phyloP scores from a whole-genome alignment of 2,888 invertebrate genomes.

The Macrosoma leucophasiata region DNA sequence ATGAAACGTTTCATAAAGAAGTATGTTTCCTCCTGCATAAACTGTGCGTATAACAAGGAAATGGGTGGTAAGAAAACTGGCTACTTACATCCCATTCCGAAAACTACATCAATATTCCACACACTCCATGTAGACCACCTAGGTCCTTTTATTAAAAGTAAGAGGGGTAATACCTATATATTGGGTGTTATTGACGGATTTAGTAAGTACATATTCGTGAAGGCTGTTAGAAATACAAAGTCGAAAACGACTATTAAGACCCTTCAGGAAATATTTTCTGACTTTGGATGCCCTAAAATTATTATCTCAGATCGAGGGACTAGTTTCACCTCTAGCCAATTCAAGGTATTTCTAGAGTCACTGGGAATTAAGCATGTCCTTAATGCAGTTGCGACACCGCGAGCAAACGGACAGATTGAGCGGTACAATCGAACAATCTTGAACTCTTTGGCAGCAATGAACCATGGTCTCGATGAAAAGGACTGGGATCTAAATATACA shows the following conservation, averaged over 20 bases:
- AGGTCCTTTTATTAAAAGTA: constrained; percentile 23
- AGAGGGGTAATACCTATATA: constrained; percentile 19
- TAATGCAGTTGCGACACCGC: constrained; percentile 24
- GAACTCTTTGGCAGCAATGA: constrained; percentile 8
- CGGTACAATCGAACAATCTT: constrained; percentile 22
- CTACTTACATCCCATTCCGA: constrained; percentile 24
- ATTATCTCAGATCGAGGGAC: constrained; percentile 22
- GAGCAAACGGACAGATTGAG: constrained; percentile 26
- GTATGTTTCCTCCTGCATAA: constrained; percentile 21
- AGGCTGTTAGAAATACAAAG: constrained; percentile 20
- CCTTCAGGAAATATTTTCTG: constrained; percentile 18
- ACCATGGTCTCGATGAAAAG: constrained; percentile 6
- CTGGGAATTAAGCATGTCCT: constrained; percentile 18
- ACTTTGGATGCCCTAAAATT: constrained; percentile 19
- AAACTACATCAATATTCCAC: constrained; percentile 21
- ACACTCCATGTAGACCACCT: constrained; percentile 28
- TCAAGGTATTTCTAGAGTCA: constrained; percentile 12
- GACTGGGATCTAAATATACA: constrained; percentile 7
- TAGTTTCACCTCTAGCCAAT: constrained; percentile 18
- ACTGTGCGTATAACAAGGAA: constrained; percentile 22
- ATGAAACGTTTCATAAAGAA: constrained; percentile 24
- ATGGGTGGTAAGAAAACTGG: constrained; percentile 20
- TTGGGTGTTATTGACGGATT: constrained; percentile 21
- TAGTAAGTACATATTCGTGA: constrained; percentile 21
- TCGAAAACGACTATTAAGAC: constrained; percentile 16